A percentile compares a stretch with the other conserved stretches of the same genome.
Evolutionary conservation across 2,797 vertebrate genomes (phyloP).

Genomic region (Alcedo quadribrachys): DNA sequence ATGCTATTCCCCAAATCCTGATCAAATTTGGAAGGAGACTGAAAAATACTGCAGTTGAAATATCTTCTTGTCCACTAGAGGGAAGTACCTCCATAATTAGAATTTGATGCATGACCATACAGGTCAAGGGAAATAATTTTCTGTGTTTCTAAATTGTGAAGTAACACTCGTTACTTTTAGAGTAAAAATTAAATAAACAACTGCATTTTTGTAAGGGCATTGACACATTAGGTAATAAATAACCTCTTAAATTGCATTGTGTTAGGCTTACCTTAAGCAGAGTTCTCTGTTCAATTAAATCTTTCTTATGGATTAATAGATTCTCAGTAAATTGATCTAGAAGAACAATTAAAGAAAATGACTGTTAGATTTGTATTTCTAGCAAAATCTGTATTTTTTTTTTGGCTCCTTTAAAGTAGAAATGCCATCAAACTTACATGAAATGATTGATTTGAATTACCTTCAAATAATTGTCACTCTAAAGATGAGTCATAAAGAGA

Average conservation of each 20-base stretch:
- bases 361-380: constrained; percentile 59
- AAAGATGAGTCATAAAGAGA: constrained; percentile 38
- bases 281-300: constrained; percentile 66
- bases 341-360: constrained; percentile 54
- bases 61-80: constrained; percentile 44
- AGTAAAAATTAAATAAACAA: neutral
- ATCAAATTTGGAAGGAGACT: neutral
- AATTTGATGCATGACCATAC: neutral
- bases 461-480: constrained; percentile 59
- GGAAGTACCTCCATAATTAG: constrained; percentile 17
- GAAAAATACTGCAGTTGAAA: neutral
- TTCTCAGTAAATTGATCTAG: constrained; percentile 59
- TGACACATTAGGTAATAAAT: neutral
- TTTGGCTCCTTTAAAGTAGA: constrained; percentile 43
- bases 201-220: neutral
- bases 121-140: neutral
- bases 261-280: constrained; percentile 32
- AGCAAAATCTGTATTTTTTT: constrained; percentile 25
- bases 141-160: neutral
- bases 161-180: fast-evolving
- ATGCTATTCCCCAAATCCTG: neutral
- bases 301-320: constrained; percentile 24
- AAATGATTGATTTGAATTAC: constrained; percentile 32
- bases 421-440: constrained; percentile 65
- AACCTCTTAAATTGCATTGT: constrained; percentile 40